Evolutionary conservation across 1,140 invertebrate species (phyloP).

Genomic region (Camponotus floridanus): DNA sequence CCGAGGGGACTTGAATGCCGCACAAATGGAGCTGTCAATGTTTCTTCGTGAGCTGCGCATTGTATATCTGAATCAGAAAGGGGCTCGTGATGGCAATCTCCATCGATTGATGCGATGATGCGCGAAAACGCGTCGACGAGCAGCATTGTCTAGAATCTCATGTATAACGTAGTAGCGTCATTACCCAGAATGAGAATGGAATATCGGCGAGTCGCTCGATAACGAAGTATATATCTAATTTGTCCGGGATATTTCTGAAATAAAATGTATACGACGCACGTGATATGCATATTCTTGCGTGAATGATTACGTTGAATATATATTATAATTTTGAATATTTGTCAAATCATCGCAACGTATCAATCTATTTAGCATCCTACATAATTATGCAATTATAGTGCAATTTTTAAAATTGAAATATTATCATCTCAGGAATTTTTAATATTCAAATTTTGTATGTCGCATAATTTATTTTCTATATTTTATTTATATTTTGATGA

Average conservation of each 20-base stretch:
- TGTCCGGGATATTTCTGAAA: background rate
- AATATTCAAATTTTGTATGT: background rate
- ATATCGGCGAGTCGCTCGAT: background rate
- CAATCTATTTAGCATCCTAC: background rate
- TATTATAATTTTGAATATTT: slow-evolving; percentile 5
- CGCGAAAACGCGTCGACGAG: slow-evolving; percentile 46
- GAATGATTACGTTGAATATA: slow-evolving; percentile 5
- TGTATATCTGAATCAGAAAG: slow-evolving; percentile 23
- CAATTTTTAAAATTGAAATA: background rate
- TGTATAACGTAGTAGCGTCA: background rate
- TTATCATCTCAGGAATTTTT: background rate
- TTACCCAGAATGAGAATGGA: slow-evolving; percentile 43
- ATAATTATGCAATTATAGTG: background rate
- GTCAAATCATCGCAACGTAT: too few relatives aligned
- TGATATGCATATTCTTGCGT: background rate
- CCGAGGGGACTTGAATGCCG: slow-evolving; percentile 35
- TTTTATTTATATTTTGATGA: background rate
- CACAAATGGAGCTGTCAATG: slow-evolving; percentile 58
- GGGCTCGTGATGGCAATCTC: slow-evolving; percentile 7
- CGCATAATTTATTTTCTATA: background rate
- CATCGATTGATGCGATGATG: slow-evolving; percentile 47
- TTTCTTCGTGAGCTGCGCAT: slow-evolving; percentile 11
- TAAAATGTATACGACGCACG: background rate
- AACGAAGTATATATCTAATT: slow-evolving; percentile 40
- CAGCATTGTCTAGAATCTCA: slow-evolving; percentile 23